Percentiles rank a stretch among this genome's conserved stretches.
Evolutionary conservation across 1,140 invertebrate species (phyloP).

Genomic region (Galleria mellonella): DNA sequence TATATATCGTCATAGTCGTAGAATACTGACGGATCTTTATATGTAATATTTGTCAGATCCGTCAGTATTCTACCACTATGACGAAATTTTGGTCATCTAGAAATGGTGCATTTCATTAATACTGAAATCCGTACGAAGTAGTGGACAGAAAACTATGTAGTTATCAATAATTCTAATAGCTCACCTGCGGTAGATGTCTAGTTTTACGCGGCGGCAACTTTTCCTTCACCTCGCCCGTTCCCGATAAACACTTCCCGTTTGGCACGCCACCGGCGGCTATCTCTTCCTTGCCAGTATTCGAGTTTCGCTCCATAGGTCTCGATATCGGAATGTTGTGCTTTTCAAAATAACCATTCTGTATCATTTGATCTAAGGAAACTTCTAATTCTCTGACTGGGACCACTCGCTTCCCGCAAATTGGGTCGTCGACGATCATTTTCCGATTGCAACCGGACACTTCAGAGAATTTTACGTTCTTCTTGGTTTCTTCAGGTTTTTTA

Average conservation of each 20-base stretch:
- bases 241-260: conserved; percentile 57
- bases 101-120: too few species aligned
- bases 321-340: conserved; percentile 66
- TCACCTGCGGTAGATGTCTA: conserved; percentile 69
- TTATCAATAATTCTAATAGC: background rate
- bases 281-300: conserved; percentile 36
- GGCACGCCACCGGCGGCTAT: conserved; percentile 28
- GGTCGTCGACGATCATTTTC: conserved; percentile 65
- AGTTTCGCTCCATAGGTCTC: conserved; percentile 15
- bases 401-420: conserved; percentile 48
- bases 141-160: too few species aligned
- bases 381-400: conserved; percentile 66
- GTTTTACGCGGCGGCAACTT: conserved; percentile 37
- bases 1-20: too few species aligned
- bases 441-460: conserved; percentile 67
- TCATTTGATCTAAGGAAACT: conserved; percentile 69
- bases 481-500: conserved; percentile 46
- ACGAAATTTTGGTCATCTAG: too few species aligned
- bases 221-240: conserved; percentile 15
- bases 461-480: conserved; percentile 71
- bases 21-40: too few species aligned
- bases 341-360: conserved; percentile 66
- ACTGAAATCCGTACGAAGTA: too few species aligned
- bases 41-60: too few species aligned
- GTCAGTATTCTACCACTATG: too few species aligned